These are phyloP conservation scores for Eulithis testata DNA, from an alignment of 2,888 invertebrate species.

Conservation along the genomic window DNA sequence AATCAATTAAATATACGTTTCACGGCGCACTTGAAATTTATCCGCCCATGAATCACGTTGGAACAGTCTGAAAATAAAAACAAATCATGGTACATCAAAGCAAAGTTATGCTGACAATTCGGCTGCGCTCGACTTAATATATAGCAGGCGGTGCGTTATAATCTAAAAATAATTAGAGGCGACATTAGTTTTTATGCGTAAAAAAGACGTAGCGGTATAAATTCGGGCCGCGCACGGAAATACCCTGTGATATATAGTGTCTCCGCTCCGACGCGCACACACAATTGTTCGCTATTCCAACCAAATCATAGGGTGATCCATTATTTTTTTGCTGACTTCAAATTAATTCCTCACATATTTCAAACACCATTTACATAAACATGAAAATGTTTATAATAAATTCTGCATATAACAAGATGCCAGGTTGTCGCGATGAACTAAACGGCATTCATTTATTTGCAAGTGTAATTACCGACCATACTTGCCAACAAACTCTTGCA, in stretches of 20 bases:
- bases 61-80: slow-evolving; percentile 80
- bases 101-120: slow-evolving; percentile 83
- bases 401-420: slow-evolving; percentile 39
- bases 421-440: slow-evolving; percentile 38
- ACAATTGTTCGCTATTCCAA: slow-evolving; percentile 68
- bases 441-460: slow-evolving; percentile 52
- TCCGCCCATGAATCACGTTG: slow-evolving; percentile 78
- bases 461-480: slow-evolving; percentile 52
- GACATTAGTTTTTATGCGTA: slow-evolving; percentile 84
- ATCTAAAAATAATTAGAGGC: slow-evolving; percentile 84
- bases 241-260: slow-evolving; percentile 77
- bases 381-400: slow-evolving; percentile 39
- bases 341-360: slow-evolving; percentile 32
- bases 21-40: slow-evolving; percentile 77
- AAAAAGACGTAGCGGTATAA: slow-evolving; percentile 76
- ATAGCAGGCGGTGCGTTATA: slow-evolving; percentile 82
- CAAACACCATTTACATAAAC: slow-evolving; percentile 34
- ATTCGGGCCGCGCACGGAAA: slow-evolving; percentile 73
- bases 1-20: slow-evolving; percentile 77
- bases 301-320: slow-evolving; percentile 66
- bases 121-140: slow-evolving; percentile 79
- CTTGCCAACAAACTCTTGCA: slow-evolving; percentile 58
- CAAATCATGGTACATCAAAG: slow-evolving; percentile 83
- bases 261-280: slow-evolving; percentile 62
- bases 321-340: slow-evolving; percentile 27